phyloP scores from a whole-genome alignment of 2,888 invertebrate genomes.

The Apocheima hispidaria region DNA sequence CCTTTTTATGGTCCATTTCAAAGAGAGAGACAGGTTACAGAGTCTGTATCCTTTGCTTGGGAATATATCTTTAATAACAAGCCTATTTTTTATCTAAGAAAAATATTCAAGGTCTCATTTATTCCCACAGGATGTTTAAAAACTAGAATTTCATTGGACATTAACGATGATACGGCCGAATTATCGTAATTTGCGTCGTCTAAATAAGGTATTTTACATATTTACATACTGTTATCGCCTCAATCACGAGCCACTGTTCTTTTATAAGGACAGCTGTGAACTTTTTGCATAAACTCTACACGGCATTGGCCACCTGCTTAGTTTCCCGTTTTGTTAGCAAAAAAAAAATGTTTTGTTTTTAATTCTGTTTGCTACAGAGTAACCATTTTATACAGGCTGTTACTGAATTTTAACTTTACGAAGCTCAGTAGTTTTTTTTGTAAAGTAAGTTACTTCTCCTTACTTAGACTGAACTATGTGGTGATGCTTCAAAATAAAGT shows the following conservation, averaged over 20 bases:
- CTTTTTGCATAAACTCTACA: slow-evolving; percentile 18
- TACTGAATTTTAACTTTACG: no score
- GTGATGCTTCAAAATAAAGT: no score
- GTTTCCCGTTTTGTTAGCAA: slow-evolving; percentile 12
- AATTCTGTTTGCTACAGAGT: neutral
- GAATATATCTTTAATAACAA: neutral
- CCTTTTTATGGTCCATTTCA: neutral
- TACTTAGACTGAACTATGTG: no score
- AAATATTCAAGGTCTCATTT: slow-evolving; percentile 5
- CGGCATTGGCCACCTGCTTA: slow-evolving; percentile 27
- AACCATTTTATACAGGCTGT: no score
- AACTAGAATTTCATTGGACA: slow-evolving; percentile 8
- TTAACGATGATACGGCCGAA: neutral
- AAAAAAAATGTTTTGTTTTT: slow-evolving; percentile 15
- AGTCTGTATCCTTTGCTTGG: neutral
- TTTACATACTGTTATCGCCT: slow-evolving; percentile 14
- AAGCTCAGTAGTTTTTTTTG: no score
- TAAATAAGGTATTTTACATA: slow-evolving; percentile 32
- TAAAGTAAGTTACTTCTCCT: no score
- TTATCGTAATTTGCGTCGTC: slow-evolving; percentile 24
- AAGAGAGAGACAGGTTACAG: neutral
- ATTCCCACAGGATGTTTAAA: neutral
- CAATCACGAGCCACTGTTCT: slow-evolving; percentile 23
- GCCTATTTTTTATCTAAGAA: neutral
- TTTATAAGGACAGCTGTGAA: slow-evolving; percentile 19